These are phyloP conservation scores for Chelonia mydas DNA, from an alignment of 2,797 vertebrate genomes.

Conservation along the genomic window DNA sequence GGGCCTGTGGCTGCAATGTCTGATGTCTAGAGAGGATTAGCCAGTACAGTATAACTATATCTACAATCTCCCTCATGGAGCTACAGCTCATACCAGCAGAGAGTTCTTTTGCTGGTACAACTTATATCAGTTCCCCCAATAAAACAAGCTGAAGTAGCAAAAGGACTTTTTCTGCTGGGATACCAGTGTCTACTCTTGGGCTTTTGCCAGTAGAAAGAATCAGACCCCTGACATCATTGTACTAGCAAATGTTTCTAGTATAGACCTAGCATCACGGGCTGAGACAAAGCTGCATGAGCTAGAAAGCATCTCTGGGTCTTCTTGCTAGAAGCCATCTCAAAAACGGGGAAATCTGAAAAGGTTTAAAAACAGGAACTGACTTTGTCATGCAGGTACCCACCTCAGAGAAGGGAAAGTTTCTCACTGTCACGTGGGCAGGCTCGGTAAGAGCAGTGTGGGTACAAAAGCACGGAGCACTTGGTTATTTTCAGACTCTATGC, in stretches of 20 bases:
- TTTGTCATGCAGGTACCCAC: background rate
- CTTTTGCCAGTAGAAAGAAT: background rate
- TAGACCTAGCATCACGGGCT: background rate
- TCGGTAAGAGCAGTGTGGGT: background rate
- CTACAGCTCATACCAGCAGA: background rate
- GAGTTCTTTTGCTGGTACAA: background rate
- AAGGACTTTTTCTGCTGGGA: background rate
- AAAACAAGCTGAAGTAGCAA: background rate
- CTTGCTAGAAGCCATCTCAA: background rate
- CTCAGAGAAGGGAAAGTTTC: conserved; percentile 42
- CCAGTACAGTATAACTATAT: background rate
- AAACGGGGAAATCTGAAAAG: background rate
- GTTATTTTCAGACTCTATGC: background rate
- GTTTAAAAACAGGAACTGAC: background rate
- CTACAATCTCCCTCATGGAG: background rate
- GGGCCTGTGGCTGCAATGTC: background rate
- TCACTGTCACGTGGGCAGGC: background rate
- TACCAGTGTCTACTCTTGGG: background rate
- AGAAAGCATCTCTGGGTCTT: background rate
- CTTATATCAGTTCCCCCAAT: background rate
- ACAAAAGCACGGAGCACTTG: background rate
- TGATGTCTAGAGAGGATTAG: background rate
- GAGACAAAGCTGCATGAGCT: background rate
- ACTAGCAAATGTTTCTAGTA: background rate
- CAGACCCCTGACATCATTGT: background rate